These are phyloP conservation scores for Trachymyrmex cornetzi DNA, from an alignment of 1,140 invertebrate species.

Conservation along the genomic window DNA sequence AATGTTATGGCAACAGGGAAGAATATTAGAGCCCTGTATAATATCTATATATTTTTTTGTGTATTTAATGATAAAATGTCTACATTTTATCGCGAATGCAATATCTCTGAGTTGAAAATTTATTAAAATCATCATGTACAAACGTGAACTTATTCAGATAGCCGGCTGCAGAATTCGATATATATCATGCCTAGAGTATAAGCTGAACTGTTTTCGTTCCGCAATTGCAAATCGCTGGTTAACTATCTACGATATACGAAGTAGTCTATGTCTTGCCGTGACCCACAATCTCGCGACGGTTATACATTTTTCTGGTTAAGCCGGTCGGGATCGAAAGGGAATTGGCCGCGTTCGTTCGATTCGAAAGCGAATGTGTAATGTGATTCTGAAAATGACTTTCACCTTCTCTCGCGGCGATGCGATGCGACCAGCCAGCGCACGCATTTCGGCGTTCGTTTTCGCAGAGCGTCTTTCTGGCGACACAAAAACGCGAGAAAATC, in stretches of 20 bases:
- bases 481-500: background rate
- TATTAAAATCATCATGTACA: constrained; percentile 1
- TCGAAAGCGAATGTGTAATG: constrained; percentile 50
- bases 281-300: constrained; percentile 37
- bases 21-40: background rate
- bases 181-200: background rate
- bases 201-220: background rate
- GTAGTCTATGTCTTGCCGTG: constrained; percentile 17
- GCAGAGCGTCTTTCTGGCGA: background rate
- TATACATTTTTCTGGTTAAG: constrained; percentile 32
- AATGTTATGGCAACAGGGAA: constrained; percentile 36
- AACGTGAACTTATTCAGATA: background rate
- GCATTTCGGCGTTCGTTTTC: constrained; percentile 16
- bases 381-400: constrained; percentile 69
- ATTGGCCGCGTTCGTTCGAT: constrained; percentile 27
- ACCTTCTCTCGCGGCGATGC: constrained; percentile 47
- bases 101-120: constrained; percentile 8
- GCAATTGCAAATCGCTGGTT: background rate
- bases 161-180: background rate
- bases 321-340: constrained; percentile 38
- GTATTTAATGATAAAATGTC: constrained; percentile 9
- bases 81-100: background rate
- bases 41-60: background rate
- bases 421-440: background rate
- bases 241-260: constrained; percentile 12